Base-by-base conservation (phyloP, 2,888 invertebrate genomes). In the Yponomeuta sedellus region DNA sequence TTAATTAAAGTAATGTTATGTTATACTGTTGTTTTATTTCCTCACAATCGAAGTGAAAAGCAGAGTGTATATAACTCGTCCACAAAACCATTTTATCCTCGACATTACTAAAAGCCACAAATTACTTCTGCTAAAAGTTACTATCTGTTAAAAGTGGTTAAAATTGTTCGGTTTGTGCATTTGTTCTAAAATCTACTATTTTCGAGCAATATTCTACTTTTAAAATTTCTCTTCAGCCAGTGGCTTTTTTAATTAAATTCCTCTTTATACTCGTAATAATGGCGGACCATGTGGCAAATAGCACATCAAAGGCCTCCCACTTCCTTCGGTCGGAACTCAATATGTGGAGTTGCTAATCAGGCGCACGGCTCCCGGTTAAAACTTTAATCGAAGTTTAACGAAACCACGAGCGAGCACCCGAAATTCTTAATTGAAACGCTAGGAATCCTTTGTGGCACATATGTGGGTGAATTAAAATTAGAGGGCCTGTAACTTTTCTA, bases 321-420 rank as follows among this genome's bases (percentile, higher is more conserved):
- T 52, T 64, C 64, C 44, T 44, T 40, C 39, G 16, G 12, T 5
- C 40, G 44, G 44, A 12, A 52, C 20, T n/a, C 52, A 19, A 25
- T 19, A 44, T 40, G 44, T 6, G 19, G 28, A 64, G 58, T 56
- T 22, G 58, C 59, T 58, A 65, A 65, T 65, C 65, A 65, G 65
- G 16, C 52, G 65, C 59, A 58, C 22, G 11, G 16, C 73, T 75
- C 71, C 74, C 72, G 65, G 77, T 77, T 77, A 71, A 78, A 83
- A 85, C 82, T 85, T 83, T 81, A 74, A 77, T 74, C 73, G 67
- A 73, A 78, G 77, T 78, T 76, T 75, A 75, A 73, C 73, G 69
- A 75, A 77, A 78, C 80, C 78, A 74, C 81, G 75, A 76, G 76
- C 57, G 63, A 66, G 67, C 64, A 12, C 64, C 67, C 64, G 52